phyloP scores from a whole-genome alignment of 1,140 invertebrate genomes.

The Octopus sinensis region DNA sequence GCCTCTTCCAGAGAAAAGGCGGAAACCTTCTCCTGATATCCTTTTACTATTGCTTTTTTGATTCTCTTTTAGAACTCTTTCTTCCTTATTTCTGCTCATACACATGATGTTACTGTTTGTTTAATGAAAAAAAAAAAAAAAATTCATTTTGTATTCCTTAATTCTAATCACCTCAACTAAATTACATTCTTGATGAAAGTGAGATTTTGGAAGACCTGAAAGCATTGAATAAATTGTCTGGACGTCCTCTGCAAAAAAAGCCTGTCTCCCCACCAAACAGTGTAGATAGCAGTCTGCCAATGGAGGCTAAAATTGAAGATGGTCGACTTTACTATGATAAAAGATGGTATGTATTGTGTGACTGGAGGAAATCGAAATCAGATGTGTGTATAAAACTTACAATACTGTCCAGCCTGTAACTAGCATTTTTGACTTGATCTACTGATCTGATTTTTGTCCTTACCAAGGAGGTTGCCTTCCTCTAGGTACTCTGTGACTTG shows the following conservation, averaged over 20 bases:
- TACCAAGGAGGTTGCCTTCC: too few species aligned
- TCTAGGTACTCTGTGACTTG: too few species aligned
- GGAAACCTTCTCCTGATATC: slow-evolving; percentile 65
- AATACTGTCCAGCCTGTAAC: too few species aligned
- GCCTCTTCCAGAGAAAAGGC: slow-evolving; percentile 68
- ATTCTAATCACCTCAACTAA: slow-evolving; percentile 70
- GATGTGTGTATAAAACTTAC: too few species aligned
- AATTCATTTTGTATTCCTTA: slow-evolving; percentile 29
- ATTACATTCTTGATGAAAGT: slow-evolving; percentile 81
- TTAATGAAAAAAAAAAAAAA: too few species aligned
- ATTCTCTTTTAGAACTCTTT: neutral
- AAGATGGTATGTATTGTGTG: slow-evolving; percentile 68
- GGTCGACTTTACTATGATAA: slow-evolving; percentile 90
- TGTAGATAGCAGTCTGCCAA: slow-evolving; percentile 29
- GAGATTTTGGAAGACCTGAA: slow-evolving; percentile 86
- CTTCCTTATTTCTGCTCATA: neutral
- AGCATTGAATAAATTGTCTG: slow-evolving; percentile 70
- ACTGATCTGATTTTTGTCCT: too few species aligned
- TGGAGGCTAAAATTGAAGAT: slow-evolving; percentile 85
- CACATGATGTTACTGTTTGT: too few species aligned
- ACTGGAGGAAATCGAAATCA: too few species aligned
- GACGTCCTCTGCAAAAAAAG: slow-evolving; percentile 50
- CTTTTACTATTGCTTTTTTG: slow-evolving; percentile 34
- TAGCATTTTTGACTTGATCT: too few species aligned
- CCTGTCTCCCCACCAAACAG: slow-evolving; percentile 27